Evolutionary conservation across 37 sponge, comb jelly and placozoan species (phyloP), one percentile per base, ranked within the genome.

Genomic region (Haliclona indistincta): DNA sequence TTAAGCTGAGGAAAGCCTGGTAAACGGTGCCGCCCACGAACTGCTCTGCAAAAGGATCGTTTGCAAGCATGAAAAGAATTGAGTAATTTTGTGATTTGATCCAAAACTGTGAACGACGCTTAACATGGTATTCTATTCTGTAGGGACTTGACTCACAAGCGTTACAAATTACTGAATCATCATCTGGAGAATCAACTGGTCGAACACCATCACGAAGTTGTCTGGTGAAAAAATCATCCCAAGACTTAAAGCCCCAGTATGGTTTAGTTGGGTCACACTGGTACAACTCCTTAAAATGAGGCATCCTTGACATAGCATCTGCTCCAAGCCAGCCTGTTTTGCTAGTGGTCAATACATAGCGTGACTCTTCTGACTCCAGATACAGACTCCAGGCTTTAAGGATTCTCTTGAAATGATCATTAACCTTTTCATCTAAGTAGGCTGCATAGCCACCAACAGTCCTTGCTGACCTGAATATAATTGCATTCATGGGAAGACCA

Each of bases 401-500:
- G 54, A 81, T 40, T 23, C 36, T 70, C n/a, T 71, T 81, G 68
- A 52, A 67, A 5, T 82, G 83, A 43, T 17, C 38, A 56, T 81
- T 81, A 47, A 64, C 82, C 23, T 51, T 63, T 2, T 40, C 71
- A 28, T 80, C 70, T 4, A 61, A 20, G 38, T 61, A 80, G 13
- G 71, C 81, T 28, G 81, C 81, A 33, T 70, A 80, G 3, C 81
- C 81, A 58, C 32, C 43, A 15, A 41, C 61, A 20, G 81, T 80
- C 1, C 38, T 64, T 71, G 61, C 70, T 11, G 81, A 11, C 81
- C 81, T 70, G 56, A 70, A 32, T 38, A 81, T 23, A 36, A 81
- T 72, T 17, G 75, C 83, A 64, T 74, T 82, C 74, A 82, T 82
- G 43, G 83, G 83, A 42, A 82, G 73, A 4, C 83, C 83, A 36